phyloP scores from a whole-genome alignment of 2,113 vertebrate species.

The Ifrita kowaldi region DNA sequence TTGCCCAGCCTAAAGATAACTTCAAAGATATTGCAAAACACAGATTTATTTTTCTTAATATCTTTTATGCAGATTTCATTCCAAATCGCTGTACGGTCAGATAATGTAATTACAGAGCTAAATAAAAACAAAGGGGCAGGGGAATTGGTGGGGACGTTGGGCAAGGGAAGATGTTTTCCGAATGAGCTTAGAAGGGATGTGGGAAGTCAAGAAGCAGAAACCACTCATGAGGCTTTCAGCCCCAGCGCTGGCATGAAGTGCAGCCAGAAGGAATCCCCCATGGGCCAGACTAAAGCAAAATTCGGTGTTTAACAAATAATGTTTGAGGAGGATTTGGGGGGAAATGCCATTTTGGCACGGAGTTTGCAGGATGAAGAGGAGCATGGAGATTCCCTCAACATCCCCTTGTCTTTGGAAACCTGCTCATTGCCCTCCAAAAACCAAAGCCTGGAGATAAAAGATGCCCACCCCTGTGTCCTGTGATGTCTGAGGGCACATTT shows the following conservation, averaged over 20 bases:
- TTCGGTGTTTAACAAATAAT: background rate
- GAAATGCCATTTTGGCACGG: accelerated
- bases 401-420: background rate
- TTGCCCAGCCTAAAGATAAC: background rate
- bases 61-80: conserved; percentile 18
- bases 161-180: background rate
- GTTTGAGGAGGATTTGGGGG: background rate
- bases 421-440: background rate
- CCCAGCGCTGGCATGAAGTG: accelerated
- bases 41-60: background rate
- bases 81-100: background rate
- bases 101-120: conserved; percentile 12
- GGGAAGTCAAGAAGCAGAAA: background rate
- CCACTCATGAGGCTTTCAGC: background rate
- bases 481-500: background rate
- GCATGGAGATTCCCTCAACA: accelerated
- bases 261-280: background rate
- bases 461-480: accelerated
- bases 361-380: background rate
- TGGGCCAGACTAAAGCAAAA: background rate
- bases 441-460: background rate
- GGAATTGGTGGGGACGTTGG: background rate
- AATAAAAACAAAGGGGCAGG: conserved; percentile 11
- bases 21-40: conserved; percentile 12
- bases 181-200: background rate